Conservation (phyloP, 2,797 vertebrate species). For the Pelobates cultripes region DNA sequence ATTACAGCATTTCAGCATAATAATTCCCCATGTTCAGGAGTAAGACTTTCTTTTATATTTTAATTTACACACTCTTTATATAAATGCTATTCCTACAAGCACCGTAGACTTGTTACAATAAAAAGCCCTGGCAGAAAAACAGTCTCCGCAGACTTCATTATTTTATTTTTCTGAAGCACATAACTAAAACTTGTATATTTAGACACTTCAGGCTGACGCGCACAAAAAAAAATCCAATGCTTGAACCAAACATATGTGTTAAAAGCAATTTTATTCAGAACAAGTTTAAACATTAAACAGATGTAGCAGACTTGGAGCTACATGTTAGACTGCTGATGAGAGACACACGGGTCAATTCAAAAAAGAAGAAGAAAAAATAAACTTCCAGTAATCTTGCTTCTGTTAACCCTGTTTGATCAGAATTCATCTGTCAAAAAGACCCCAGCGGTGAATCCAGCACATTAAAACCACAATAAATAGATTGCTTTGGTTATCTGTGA, state of each 20-base stretch:
- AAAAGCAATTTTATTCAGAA: slow-evolving; percentile 54
- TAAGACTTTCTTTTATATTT: not conserved
- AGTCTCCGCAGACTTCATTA: slow-evolving; percentile 54
- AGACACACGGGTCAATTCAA: slow-evolving; percentile 1
- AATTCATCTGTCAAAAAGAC: slow-evolving; percentile 24
- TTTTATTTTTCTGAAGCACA: slow-evolving; percentile 33
- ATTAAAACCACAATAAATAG: not conserved
- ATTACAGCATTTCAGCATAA: too few species aligned
- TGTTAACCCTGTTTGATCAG: slow-evolving; percentile 57
- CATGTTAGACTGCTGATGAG: slow-evolving; percentile 42
- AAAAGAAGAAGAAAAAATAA: not conserved
- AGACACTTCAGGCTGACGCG: slow-evolving; percentile 24
- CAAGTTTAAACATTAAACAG: slow-evolving; percentile 56
- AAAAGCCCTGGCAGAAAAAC: slow-evolving; percentile 21
- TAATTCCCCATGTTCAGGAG: not conserved
- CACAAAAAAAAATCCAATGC: slow-evolving; percentile 29
- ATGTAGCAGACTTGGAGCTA: not conserved
- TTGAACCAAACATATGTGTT: slow-evolving; percentile 25
- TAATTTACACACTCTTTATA: not conserved
- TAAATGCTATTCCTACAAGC: not conserved
- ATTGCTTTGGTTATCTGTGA: not conserved
- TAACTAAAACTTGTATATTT: slow-evolving; percentile 40
- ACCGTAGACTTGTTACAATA: not conserved
- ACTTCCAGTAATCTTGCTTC: slow-evolving; percentile 46
- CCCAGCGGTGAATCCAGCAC: slow-evolving; percentile 2